Conservation (phyloP, 2,888 invertebrate species). For the Gortyna flavago region DNA sequence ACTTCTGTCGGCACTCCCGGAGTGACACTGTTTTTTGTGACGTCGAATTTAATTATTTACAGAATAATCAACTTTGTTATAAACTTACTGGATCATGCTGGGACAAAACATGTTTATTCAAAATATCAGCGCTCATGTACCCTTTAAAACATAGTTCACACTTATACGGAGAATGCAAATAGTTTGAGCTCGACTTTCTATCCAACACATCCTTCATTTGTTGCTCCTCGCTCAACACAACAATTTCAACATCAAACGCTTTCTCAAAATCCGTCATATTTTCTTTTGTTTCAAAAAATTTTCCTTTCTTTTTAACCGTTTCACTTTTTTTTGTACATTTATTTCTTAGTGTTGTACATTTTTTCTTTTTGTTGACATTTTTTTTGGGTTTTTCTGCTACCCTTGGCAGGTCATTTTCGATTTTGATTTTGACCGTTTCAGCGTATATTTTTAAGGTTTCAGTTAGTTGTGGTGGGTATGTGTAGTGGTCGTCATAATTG, state of each 20-base stretch:
- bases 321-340: background rate
- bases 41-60: too few relatives aligned
- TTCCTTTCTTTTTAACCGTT: slow-evolving; percentile 14
- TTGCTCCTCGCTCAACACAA: slow-evolving; percentile 58
- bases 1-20: too few relatives aligned
- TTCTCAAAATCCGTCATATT: slow-evolving; percentile 62
- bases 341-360: background rate
- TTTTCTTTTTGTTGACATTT: slow-evolving; percentile 1
- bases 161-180: slow-evolving; percentile 63
- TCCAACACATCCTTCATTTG: slow-evolving; percentile 65
- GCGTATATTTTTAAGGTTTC: slow-evolving; percentile 27
- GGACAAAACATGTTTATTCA: slow-evolving; percentile 61
- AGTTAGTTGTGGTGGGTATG: background rate
- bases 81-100: slow-evolving; percentile 69
- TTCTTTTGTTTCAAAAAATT: slow-evolving; percentile 54
- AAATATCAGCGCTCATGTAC: slow-evolving; percentile 63
- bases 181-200: slow-evolving; percentile 61
- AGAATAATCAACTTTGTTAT: too few relatives aligned
- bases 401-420: background rate
- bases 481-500: background rate
- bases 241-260: slow-evolving; percentile 57
- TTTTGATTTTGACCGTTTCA: slow-evolving; percentile 31
- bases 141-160: slow-evolving; percentile 69
- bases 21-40: too few relatives aligned
- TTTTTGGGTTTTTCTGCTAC: background rate